phyloP scores from a whole-genome alignment of 1,140 invertebrate genomes.

The Drosophila repletoides region DNA sequence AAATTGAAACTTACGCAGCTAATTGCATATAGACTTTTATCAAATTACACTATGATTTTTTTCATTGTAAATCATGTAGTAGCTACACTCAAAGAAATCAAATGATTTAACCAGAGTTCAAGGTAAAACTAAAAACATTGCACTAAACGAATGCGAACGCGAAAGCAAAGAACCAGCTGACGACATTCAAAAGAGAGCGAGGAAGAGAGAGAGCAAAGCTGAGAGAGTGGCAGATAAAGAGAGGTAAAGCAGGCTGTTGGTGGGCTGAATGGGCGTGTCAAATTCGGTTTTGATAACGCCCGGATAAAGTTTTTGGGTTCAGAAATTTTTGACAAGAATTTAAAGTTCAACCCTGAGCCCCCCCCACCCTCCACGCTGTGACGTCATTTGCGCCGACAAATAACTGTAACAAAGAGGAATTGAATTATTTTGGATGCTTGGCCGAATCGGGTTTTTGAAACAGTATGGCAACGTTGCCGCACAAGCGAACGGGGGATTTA shows the following conservation, averaged over 20 bases:
- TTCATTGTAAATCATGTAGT: not conserved
- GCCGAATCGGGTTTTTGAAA: not conserved
- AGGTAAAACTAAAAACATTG: constrained; percentile 50
- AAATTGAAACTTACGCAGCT: too few species aligned
- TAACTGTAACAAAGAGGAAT: not conserved
- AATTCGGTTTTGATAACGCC: constrained; percentile 14
- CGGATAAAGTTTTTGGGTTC: not conserved
- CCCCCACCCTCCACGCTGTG: not conserved
- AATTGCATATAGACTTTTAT: too few species aligned
- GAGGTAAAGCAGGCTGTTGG: not conserved
- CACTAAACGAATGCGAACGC: constrained; percentile 52
- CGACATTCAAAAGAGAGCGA: constrained; percentile 16
- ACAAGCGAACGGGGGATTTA: too few species aligned
- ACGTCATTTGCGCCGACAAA: constrained; percentile 21
- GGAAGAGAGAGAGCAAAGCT: constrained; percentile 5
- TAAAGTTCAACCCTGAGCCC: constrained; percentile 11
- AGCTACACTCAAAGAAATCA: constrained; percentile 56
- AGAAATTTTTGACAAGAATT: constrained; percentile 5
- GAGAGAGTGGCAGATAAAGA: constrained; percentile 7
- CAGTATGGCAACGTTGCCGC: constrained; percentile 19
- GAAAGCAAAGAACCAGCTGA: constrained; percentile 54
- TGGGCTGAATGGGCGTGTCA: not conserved
- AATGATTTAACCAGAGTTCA: constrained; percentile 50
- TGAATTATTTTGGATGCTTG: not conserved
- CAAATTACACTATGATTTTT: not conserved